Evolutionary conservation across 2,888 invertebrate species (phyloP), one percentile per base, ranked within the genome.

Genomic region (Leucania comma): DNA sequence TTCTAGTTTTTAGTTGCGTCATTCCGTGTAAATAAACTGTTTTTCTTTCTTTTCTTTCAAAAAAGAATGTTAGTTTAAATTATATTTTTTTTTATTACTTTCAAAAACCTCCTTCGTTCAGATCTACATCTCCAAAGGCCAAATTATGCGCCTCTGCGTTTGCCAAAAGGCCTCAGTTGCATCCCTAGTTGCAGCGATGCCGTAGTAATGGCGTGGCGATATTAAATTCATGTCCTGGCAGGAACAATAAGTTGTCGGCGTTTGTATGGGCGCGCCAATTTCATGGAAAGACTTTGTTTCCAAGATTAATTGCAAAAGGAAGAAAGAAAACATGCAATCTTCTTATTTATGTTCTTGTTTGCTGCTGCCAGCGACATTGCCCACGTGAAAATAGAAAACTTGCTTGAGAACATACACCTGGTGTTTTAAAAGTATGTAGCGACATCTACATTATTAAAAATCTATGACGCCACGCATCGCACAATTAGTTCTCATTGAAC

Each of bases 151-250:
- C 6, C 10, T 4, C 12, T 5, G 22, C 32, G 3, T 22, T 12
- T n/a, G 0, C 29, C 5, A 32, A 26, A 53, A 10, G n/a, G 56
- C n/a, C n/a, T 12, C n/a, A 8, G 35, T 6, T 14, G 17, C 57
- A 57, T 22, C 57, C 57, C 35, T 57, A 57, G 14, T 14, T 14
- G 35, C 57, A 53, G 48, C 62, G 71, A 69, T 32, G 78, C 63
- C 78, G 12, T 78, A 69, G 62, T 54, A 81, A 61, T 24, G 12
- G 22, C 46, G 51, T 66, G 35, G 71, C 56, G 54, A 81, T 78
- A 77, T 77, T 77, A 77, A 77, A 77, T 77, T 77, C 78, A 77
- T 78, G 78, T 78, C 63, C 53, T 63, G 38, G 26, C 61, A 53
- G 14, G 56, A 77, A 81, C 78, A 81, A 77, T 77, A 51, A 81